Base-by-base conservation (phyloP, 1,140 invertebrate genomes). In the Drosophila auraria region DNA sequence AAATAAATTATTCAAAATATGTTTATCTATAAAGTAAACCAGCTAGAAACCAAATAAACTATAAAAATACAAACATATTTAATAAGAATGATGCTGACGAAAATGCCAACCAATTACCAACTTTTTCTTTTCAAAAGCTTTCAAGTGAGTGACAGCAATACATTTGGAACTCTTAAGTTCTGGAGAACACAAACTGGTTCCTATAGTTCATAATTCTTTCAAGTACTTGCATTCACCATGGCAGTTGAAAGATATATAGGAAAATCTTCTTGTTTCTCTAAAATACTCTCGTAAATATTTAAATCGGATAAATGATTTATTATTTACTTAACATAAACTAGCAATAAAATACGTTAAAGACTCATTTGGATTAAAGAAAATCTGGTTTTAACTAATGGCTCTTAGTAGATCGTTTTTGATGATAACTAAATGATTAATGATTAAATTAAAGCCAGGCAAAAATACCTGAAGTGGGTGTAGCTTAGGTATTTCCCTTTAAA, bases 141-240 rank as follows among this genome's bases (percentile, higher is more conserved):
- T 56, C 33, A 56, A 56, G 17, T 38, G 33, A 38, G 20, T 56
- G 53, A 56, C 53, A 54, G 27, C 17, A 17, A 54, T 36, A 54
- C n/a, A 56, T 56, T 56, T 38, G 30, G 7, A 33, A 1, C 27
- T 33, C 58, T 61, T 5, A 23, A 53, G 25, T n/a, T 25, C 8
- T 36, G 53, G 53, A 54, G 51, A 61, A 15, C 15, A 23, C 44
- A 61, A 61, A 61, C 44, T 51, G 59, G 44, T 51, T 36, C 7
- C 44, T 38, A 5, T 7, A 9, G 20, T 53, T 53, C 51, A 12
- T 33, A 61, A 25, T 53, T 23, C 40, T 40, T 23, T 40, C 2
- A 56, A 56, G 54, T 56, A n/a, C 14, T 38, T 20, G 15, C n/a
- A 56, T 38, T 33, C 14, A 23, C 11, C 6, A 25, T 61, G 45